Evolutionary conservation across 1,140 invertebrate genomes (phyloP).

Genomic region (Bacillus rossius): DNA sequence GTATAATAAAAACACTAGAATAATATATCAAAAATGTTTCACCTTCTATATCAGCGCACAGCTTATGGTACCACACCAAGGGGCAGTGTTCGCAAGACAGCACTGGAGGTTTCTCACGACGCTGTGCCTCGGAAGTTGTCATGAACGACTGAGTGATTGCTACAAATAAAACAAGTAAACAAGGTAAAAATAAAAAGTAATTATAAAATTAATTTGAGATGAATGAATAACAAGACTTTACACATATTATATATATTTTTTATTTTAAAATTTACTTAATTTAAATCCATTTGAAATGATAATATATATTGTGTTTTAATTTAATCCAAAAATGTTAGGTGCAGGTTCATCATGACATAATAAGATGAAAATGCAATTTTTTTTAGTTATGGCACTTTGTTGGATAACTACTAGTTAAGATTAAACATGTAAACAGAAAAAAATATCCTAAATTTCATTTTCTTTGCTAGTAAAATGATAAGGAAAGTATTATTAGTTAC

Average conservation of each 20-base stretch:
- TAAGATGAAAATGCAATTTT: too few species aligned
- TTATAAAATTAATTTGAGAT: too few species aligned
- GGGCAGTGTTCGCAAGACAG: conserved; percentile 84
- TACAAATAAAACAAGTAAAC: conserved; percentile 40
- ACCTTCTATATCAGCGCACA: conserved; percentile 84
- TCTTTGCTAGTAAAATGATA: too few species aligned
- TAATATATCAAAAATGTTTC: too few species aligned
- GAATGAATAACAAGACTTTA: too few species aligned
- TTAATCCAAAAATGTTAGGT: not conserved
- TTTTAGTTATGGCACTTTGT: too few species aligned
- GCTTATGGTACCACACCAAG: conserved; percentile 90
- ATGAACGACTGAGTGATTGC: conserved; percentile 81
- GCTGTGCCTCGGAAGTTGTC: conserved; percentile 52
- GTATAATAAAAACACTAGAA: too few species aligned
- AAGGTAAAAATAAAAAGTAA: conserved; percentile 14
- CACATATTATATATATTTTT: too few species aligned
- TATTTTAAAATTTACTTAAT: not conserved
- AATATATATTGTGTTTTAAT: not conserved
- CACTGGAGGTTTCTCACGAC: conserved; percentile 45
- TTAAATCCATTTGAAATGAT: not conserved
- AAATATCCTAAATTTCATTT: too few species aligned
- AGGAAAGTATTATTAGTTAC: too few species aligned
- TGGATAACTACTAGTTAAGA: too few species aligned
- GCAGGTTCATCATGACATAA: not conserved
- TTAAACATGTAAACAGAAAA: too few species aligned